These are phyloP conservation scores for Sebastes trivittatus DNA, from an alignment of 2,797 vertebrate species.

Conservation along the genomic window DNA sequence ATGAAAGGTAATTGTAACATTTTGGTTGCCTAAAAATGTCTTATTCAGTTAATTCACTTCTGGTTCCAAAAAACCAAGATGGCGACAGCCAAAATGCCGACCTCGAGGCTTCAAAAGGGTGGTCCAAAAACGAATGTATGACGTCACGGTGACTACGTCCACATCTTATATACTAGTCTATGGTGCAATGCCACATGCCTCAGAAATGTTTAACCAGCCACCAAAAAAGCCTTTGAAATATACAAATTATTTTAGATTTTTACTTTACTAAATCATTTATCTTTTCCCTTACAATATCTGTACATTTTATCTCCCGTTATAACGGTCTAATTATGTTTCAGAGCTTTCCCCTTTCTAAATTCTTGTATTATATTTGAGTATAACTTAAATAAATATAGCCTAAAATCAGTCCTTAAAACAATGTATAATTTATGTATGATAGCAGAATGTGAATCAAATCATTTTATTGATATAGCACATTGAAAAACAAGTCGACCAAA, in stretches of 20 bases:
- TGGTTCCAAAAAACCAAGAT: background rate
- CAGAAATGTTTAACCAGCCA: background rate
- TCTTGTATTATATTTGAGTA: background rate
- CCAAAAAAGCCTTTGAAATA: background rate
- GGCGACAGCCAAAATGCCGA: background rate
- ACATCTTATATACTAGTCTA: too few species aligned
- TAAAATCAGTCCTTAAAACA: slow-evolving; percentile 1
- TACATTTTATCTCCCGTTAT: background rate
- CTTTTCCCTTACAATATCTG: background rate
- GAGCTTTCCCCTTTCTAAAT: background rate
- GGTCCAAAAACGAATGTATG: too few species aligned
- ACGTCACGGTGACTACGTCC: too few species aligned
- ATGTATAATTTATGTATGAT: background rate
- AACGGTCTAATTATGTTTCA: background rate
- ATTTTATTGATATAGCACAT: too few species aligned
- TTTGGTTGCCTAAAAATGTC: too few species aligned
- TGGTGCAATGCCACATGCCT: background rate
- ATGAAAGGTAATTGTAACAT: too few species aligned
- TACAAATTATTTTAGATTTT: background rate
- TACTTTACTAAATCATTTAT: background rate
- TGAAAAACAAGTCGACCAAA: too few species aligned
- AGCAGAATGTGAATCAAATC: too few species aligned
- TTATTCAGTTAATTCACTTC: background rate
- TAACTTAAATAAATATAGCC: background rate
- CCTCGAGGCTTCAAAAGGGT: too few species aligned